These are phyloP conservation scores for Sylvilagus bachmani DNA, from an alignment of 2,113 vertebrate genomes.

Conservation along the genomic window DNA sequence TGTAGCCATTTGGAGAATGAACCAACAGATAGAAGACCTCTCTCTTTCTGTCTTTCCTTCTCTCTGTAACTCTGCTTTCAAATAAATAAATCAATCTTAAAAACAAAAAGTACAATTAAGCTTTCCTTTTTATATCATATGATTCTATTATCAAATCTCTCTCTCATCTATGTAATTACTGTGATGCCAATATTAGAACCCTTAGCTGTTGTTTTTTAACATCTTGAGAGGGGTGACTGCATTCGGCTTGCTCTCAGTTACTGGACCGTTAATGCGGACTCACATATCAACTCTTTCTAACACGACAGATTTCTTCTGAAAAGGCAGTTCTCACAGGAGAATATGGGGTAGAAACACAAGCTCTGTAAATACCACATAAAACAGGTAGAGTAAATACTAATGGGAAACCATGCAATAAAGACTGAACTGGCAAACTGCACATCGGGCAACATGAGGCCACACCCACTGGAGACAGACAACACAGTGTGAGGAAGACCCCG, in stretches of 20 bases:
- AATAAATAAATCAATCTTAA: too few relatives aligned
- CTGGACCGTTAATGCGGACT: neutral
- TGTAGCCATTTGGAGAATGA: too few relatives aligned
- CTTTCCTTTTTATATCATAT: neutral
- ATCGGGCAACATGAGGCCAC: neutral
- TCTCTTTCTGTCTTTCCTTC: too few relatives aligned
- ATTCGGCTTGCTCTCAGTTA: neutral
- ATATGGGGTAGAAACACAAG: neutral
- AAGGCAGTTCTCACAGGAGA: neutral
- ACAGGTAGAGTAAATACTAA: neutral
- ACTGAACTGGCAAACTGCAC: neutral
- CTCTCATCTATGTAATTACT: neutral
- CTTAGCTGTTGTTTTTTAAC: neutral
- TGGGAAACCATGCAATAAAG: neutral
- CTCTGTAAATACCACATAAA: neutral
- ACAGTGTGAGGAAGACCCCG: accelerated
- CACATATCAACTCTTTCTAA: neutral
- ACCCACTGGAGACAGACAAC: neutral
- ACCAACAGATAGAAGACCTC: too few relatives aligned
- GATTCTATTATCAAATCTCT: neutral
- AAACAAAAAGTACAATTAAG: neutral
- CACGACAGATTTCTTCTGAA: neutral
- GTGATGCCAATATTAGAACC: neutral
- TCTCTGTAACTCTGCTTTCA: too few relatives aligned
- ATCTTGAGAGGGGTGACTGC: neutral